Base-by-base conservation (phyloP, 2,113 vertebrate species). In the Festucalex cinctus region DNA sequence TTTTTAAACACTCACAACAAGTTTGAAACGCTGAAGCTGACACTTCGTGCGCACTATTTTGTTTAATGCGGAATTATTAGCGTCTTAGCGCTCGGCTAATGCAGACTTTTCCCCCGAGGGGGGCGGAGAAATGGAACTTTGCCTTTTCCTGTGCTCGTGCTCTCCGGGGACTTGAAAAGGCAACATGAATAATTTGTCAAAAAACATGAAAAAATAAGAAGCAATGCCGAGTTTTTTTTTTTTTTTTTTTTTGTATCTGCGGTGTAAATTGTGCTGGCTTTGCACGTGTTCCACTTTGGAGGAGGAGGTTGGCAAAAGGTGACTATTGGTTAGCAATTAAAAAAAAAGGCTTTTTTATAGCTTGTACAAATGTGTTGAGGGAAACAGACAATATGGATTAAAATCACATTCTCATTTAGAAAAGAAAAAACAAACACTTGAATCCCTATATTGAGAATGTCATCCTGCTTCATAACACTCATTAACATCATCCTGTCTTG, bases 181-280 rank as follows among this genome's bases (percentile, higher is more conserved):
- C 68, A 71, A 83, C 88, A 90, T 91, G 87, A 90, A 88, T 89
- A 89, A 90, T 90, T 91, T 90, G 79, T 83, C 22, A 62, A 51
- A 79, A 85, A 86, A 87, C 83, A 86, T 87, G 73, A 88, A 88
- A 85, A 76, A 61, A 41, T 37, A 61, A n/a, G 36, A 71, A 62
- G 73, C 76, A 81, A 74, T 77, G 73, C 16, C 76, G 62, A 71
- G 61, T 79, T 71, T 76, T 82, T 44, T 44, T 44, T 44, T 78
- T 88, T 35, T 74, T 2, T 71, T 75, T 83, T 75, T 85, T 36
- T 71, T 87, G 32, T 79, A 66, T 74, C 44, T n/a, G 35, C 36
- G 12, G 22, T 66, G 63, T 66, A 61, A 24, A 68, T 86, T 84
- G 19, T 83, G 81, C 80, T 65, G 59, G 77, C 86, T 84, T 78